phyloP scores from a whole-genome alignment of 2,888 invertebrate species.

The Acanthococcus lagerstroemiae region DNA sequence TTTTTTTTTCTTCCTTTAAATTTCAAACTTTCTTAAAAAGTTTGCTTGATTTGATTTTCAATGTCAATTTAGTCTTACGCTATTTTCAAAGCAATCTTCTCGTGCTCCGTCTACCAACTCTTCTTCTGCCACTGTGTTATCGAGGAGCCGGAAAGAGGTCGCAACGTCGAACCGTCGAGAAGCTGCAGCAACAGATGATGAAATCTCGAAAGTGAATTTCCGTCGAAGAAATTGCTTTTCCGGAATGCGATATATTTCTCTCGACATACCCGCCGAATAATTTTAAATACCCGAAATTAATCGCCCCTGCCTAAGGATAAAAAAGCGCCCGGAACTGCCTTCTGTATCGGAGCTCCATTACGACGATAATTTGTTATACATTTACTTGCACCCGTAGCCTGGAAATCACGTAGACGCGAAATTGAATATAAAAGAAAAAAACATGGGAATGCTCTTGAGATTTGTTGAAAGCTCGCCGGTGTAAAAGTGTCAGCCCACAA shows the following conservation, averaged over 20 bases:
- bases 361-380: constrained; percentile 23
- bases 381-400: constrained; percentile 14
- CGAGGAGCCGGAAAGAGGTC: not conserved
- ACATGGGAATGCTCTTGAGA: constrained; percentile 28
- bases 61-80: constrained; percentile 26
- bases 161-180: not conserved
- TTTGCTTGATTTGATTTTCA: constrained; percentile 29
- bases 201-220: not conserved
- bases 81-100: constrained; percentile 17
- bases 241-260: not conserved
- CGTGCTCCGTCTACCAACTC: not conserved
- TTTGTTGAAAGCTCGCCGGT: constrained; percentile 21
- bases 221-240: not conserved
- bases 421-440: constrained; percentile 29
- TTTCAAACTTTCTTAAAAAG: constrained; percentile 8
- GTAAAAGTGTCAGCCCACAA: constrained; percentile 17
- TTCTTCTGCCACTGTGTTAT: not conserved
- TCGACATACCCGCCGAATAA: no score
- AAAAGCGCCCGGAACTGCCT: no score
- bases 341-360: constrained; percentile 17
- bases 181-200: constrained; percentile 13
- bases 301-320: no score
- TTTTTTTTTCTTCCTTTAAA: not conserved
- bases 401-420: constrained; percentile 24
- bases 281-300: no score